Conservation (phyloP, 2,113 vertebrate species). For the Amphiprion percula region DNA sequence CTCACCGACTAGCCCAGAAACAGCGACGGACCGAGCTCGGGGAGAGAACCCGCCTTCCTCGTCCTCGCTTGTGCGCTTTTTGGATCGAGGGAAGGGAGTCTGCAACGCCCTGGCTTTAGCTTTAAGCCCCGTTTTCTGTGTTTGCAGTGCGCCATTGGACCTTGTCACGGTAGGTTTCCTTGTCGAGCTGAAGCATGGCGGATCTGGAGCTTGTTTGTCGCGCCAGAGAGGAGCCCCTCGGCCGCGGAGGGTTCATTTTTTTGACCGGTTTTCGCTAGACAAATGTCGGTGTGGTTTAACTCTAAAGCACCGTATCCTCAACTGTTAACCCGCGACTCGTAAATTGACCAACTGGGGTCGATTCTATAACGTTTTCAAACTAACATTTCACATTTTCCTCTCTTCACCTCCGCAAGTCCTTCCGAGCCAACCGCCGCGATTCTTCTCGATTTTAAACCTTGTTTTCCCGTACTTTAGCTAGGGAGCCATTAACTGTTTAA, state of each 20-base stretch:
- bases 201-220: slow-evolving; percentile 80
- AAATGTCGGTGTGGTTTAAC: not conserved
- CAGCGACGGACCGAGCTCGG: slow-evolving; percentile 66
- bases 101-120: slow-evolving; percentile 54
- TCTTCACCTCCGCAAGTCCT: slow-evolving; percentile 61
- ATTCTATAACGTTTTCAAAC: not conserved
- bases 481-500: not conserved
- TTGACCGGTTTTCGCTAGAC: not conserved
- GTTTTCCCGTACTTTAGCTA: too few relatives aligned
- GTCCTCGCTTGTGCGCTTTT: slow-evolving; percentile 53
- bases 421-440: slow-evolving; percentile 45
- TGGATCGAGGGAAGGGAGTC: slow-evolving; percentile 66
- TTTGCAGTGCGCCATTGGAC: slow-evolving; percentile 80
- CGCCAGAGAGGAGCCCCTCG: slow-evolving; percentile 75
- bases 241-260: slow-evolving; percentile 64
- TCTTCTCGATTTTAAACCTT: not conserved
- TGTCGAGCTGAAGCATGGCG: slow-evolving; percentile 84
- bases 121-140: slow-evolving; percentile 56
- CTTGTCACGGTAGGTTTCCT: slow-evolving; percentile 83
- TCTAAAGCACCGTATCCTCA: not conserved
- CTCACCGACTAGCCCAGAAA: slow-evolving; percentile 69
- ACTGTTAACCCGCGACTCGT: not conserved
- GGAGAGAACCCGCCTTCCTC: slow-evolving; percentile 68
- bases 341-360: not conserved
- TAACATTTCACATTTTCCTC: slow-evolving; percentile 58